Base-by-base conservation (phyloP, 2,797 vertebrate genomes). In the Tragopan temminckii region DNA sequence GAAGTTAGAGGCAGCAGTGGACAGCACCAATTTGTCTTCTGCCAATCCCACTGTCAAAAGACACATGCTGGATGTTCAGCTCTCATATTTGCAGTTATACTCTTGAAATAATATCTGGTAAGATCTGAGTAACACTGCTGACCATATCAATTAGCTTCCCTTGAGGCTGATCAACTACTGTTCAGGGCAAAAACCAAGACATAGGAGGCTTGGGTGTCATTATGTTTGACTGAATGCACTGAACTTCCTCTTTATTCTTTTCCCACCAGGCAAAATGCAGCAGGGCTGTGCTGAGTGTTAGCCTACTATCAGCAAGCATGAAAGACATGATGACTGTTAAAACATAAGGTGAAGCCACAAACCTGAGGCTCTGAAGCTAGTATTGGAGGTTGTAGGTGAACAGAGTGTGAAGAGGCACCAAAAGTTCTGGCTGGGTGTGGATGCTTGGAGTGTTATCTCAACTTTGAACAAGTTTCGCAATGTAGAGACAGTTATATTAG, bases 311-410 rank as follows among this genome's bases (percentile, higher is more conserved):
- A 71, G 61, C 76, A 52, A 69, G 67, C 35, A 35, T 72, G 59
- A 48, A 55, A 55, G 58, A 13, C 14, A 2, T 17, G 23, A 58
- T 36, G 40, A 3, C 15, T 40, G 7, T 61, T 42, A 38, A 71
- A 77, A 71, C 1, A 0, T 45, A n/a, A 85, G 55, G 7, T 68
- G 25, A 25, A 59, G 53, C 31, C 46, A 52, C 52, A 1, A 48
- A 46, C 27, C 76, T 78, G 71, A 43, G 78, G n/a, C 55, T 75
- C 25, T 74, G 80, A 48, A 55, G 61, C 63, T 61, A 46, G 29
- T 3, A 3, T 24, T 0, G 0, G 53, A 68, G n/a, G n/a, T 53
- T 70, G 55, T 0, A 0, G 7, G 20, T 57, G 52, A 71, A 11
- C 20, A 27, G 68, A 11, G 58, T 20, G 8, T 2, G 9, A 36